Percentiles rank a stretch among this genome's conserved stretches.
Evolutionary conservation across 1,140 invertebrate genomes (phyloP).

Genomic region (Trichomalopsis sarcophagae): DNA sequence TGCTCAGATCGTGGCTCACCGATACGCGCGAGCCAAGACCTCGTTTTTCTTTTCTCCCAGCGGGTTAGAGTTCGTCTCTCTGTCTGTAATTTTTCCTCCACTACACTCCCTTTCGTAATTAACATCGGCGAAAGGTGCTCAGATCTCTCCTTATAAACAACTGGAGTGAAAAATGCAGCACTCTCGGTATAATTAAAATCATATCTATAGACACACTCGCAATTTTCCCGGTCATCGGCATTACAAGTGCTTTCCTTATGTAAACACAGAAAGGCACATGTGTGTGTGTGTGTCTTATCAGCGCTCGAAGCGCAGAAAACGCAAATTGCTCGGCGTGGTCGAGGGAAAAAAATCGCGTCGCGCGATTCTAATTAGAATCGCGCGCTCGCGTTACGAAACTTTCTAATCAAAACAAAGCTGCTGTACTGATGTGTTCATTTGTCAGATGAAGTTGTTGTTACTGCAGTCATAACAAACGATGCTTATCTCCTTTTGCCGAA

Average conservation of each 20-base stretch:
- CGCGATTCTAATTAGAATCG: not conserved
- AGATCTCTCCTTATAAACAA: too few species aligned
- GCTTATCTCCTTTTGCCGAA: not conserved
- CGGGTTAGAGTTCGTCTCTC: not conserved
- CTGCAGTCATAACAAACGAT: slow-evolving; percentile 17
- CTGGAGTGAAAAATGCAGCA: too few species aligned
- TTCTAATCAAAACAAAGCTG: slow-evolving; percentile 30
- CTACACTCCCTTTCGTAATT: not conserved
- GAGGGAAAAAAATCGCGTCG: not conserved
- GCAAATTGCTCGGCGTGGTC: not conserved
- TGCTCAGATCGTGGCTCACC: not conserved
- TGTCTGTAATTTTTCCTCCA: too few species aligned
- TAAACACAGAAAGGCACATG: not conserved
- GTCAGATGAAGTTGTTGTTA: slow-evolving; percentile 33
- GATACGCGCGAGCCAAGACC: not conserved
- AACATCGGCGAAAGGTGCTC: too few species aligned
- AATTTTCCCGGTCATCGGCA: too few species aligned
- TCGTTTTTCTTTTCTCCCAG: not conserved
- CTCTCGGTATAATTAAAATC: too few species aligned
- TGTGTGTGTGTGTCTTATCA: not conserved
- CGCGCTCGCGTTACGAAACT: slow-evolving; percentile 8
- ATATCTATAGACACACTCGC: not conserved
- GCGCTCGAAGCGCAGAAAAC: not conserved
- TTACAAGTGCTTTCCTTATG: not conserved
- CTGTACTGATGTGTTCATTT: slow-evolving; percentile 24